Evolutionary conservation across 2,888 invertebrate species (phyloP).

Genomic region (Agrochola lota): DNA sequence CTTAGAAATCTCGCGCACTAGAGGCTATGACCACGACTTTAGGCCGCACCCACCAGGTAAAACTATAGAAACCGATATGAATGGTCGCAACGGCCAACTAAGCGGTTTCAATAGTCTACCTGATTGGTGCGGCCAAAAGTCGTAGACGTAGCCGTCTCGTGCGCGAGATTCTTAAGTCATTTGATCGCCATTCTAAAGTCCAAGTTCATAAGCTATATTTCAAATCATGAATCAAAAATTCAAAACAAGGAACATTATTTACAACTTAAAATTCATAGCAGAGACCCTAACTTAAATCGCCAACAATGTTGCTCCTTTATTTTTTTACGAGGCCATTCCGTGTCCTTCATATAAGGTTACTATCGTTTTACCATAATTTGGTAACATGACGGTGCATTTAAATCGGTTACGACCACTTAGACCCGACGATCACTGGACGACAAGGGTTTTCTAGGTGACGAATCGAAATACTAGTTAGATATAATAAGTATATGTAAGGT

Average conservation of each 20-base stretch:
- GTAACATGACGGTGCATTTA: slow-evolving; percentile 64
- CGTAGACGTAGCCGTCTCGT: too few relatives aligned
- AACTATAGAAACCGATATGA: too few relatives aligned
- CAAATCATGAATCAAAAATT: not conserved
- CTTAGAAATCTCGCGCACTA: too few relatives aligned
- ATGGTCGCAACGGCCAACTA: too few relatives aligned
- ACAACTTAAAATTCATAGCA: slow-evolving; percentile 51
- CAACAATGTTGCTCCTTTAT: slow-evolving; percentile 40
- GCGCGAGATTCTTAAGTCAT: too few relatives aligned
- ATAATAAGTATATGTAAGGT: not conserved
- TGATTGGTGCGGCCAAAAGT: too few relatives aligned
- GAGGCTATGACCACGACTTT: too few relatives aligned
- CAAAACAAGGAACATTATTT: slow-evolving; percentile 27
- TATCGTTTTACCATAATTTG: slow-evolving; percentile 55
- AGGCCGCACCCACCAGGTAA: too few relatives aligned
- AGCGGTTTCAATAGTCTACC: too few relatives aligned
- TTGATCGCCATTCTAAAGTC: not conserved
- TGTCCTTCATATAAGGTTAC: slow-evolving; percentile 35
- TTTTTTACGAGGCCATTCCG: slow-evolving; percentile 52
- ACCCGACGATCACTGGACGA: not conserved
- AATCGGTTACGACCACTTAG: slow-evolving; percentile 46
- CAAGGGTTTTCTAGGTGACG: slow-evolving; percentile 16
- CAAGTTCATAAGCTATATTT: not conserved
- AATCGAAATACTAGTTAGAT: not conserved
- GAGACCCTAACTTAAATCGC: slow-evolving; percentile 23